Evolutionary conservation across 2,113 vertebrate species (phyloP), one percentile per base, ranked within the genome.

Genomic region (Heloderma charlesbogerti): DNA sequence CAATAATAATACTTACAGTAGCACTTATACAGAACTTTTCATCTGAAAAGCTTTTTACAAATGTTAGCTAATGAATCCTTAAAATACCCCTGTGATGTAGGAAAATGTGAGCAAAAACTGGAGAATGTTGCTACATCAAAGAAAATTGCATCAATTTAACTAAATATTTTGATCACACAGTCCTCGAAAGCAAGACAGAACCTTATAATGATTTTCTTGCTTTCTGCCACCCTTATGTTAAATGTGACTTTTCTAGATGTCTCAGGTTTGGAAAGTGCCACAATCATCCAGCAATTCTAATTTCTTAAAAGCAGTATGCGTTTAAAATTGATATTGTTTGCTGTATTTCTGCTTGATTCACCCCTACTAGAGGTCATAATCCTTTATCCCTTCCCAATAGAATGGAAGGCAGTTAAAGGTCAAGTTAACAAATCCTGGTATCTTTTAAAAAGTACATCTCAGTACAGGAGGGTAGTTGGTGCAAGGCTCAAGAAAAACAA

Each of bases 161-260:
- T 15, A 94, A 94, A 91, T 90, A 90, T 93, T 95, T 95, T 93
- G 95, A 92, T 92, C 31, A 78, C 66, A 79, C 9, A 43, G 77
- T 92, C 48, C 92, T 88, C 69, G 67, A 85, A 92, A 92, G 7
- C 1, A 89, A 95, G 86, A 51, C 13, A 91, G 57, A 82, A 25
- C 85, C 88, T 92, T 15, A 66, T 84, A 40, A 78, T 51, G 7
- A 43, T 37, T 88, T 89, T 82, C 7, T 81, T 34, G 0, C 7
- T 77, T 88, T 90, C 72, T 86, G 80, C 43, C 86, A 0, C 83
- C 78, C 15, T 8, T 0, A 1, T 89, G 90, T 69, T 40, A 29
- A 25, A 29, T 8, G 0, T 37, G 1, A 71, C 78, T 3, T 84
- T 75, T 34, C 83, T 34, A 66, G 10, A 57, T 22, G 5, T 1